Evolutionary conservation across 2,888 invertebrate genomes (phyloP), one percentile per base, ranked within the genome.

Genomic region (Plutella xylostella): DNA sequence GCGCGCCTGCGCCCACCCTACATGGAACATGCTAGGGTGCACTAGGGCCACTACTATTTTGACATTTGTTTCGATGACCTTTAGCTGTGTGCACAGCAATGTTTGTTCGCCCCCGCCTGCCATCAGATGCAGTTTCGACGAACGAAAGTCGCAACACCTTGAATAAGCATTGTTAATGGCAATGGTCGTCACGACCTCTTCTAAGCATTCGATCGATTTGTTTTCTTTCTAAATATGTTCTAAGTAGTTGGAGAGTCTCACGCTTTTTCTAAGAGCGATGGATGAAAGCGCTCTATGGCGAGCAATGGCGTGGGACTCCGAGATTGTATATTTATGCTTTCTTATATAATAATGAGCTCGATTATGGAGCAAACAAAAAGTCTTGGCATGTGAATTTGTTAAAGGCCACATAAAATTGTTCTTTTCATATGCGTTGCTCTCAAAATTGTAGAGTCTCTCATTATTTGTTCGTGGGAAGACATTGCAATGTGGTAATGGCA

Each of bases 1-100:
- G 47, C 76, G 82, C 82, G 83, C 83, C 82, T 79, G 82, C 69
- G 61, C 60, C 54, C 60, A 58, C 53, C 59, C 33, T 34, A n/a
- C n/a, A 14, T 15, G 11, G 15, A 5, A 33, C n/a, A n/a, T 33
- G 9, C 14, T 7, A n/a, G 15, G 2, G 17, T 14, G 11, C 31
- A 18, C 53, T 48, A 58, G 57, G 54, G 58, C 56, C 65, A 63
- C 69, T 68, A 55, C 63, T 65, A 56, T 69, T 77, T 74, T 78
- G 77, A 77, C 77, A 67, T 75, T 72, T 72, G 56, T 53, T 55
- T 53, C 54, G 55, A 53, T 54, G 49, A 50, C 39, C 37, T 37
- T 37, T 37, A 12, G 28, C 11, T 35, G 17, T 5, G 33, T 33
- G 17, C 14, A 33, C 9, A 15, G 14, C 33, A 15, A 33, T 5